Base-by-base conservation (phyloP, 2,888 invertebrate species). In the Melolontha melolontha region DNA sequence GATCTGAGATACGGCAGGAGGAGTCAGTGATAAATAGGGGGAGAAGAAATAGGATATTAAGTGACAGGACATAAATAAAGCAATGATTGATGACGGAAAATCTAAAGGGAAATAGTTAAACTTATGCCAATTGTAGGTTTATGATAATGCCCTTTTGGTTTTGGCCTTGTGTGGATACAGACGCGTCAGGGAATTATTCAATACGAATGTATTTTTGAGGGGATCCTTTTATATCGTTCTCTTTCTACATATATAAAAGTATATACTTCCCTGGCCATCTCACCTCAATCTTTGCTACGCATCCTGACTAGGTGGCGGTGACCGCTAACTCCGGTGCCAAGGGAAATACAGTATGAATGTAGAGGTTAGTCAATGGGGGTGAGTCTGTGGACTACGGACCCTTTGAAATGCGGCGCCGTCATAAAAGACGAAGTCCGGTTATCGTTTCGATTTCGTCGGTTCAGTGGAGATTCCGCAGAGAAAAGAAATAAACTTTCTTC, bases 361-460 rank as follows among this genome's bases (percentile, higher is more conserved):
- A 65, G 69, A 69, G 70, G 54, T 11, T 27, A 29, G 17, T 40
- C 39, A 6, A 34, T 6, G 4, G 34, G 34, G 6, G 34, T 34
- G 34, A 8, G 34, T 34, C 8, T 34, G 54, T 39, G 16, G 8
- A 17, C 39, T 22, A n/a, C 69, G 67, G 72, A 68, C 73, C 71
- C 74, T 75, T 75, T 74, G 73, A 47, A 72, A 73, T 67, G 73
- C 70, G 71, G 71, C 73, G 72, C 69, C 71, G 72, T 74, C 72
- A 74, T 75, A 75, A 74, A 74, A 72, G 71, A 70, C 70, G 70
- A 71, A 71, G 75, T 74, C 74, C 75, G 73, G 75, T 75, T 75
- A 75, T 74, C 75, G 74, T 75, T 74, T 73, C 74, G 75, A 75
- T 75, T 75, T 72, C 71, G 71, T 67, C 75, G 74, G 73, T 74